These are phyloP conservation scores for Chrysomela aeneicollis DNA, from an alignment of 2,888 invertebrate genomes.

Conservation along the genomic window DNA sequence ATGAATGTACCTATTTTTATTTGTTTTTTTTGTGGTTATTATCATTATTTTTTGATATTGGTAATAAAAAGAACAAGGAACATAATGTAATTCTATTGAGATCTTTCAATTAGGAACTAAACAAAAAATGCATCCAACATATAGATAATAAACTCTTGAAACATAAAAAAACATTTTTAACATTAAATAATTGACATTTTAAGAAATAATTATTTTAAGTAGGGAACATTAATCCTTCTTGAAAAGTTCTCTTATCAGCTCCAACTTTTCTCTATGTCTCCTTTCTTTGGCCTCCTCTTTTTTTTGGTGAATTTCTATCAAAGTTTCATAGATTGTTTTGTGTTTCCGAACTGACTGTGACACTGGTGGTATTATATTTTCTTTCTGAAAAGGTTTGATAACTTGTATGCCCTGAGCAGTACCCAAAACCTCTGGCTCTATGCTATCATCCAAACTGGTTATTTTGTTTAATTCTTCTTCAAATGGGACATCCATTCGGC, in stretches of 20 bases:
- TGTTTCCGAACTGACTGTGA: constrained; percentile 6
- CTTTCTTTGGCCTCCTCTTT: constrained; percentile 16
- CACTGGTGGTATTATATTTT: neutral
- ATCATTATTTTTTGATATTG: neutral
- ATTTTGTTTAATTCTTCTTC: constrained; percentile 39
- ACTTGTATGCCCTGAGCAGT: constrained; percentile 12
- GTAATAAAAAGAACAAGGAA: neutral
- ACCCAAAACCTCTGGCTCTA: constrained; percentile 38
- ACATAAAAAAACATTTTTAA: neutral
- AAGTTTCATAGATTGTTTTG: constrained; percentile 1
- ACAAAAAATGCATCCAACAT: neutral
- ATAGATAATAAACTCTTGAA: neutral
- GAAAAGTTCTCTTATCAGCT: constrained; percentile 8
- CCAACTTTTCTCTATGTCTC: constrained; percentile 19
- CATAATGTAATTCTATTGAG: no score
- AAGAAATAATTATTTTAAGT: constrained; percentile 1
- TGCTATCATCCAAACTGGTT: constrained; percentile 39
- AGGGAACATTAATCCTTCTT: neutral
- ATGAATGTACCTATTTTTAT: neutral
- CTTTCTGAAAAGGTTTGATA: no score
- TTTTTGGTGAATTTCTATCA: constrained; percentile 12
- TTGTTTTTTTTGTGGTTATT: neutral
- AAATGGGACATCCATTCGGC: constrained; percentile 28
- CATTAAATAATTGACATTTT: no score
- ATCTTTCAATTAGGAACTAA: neutral